Conservation (phyloP, 2,888 invertebrate species). For the Diploptera punctata region DNA sequence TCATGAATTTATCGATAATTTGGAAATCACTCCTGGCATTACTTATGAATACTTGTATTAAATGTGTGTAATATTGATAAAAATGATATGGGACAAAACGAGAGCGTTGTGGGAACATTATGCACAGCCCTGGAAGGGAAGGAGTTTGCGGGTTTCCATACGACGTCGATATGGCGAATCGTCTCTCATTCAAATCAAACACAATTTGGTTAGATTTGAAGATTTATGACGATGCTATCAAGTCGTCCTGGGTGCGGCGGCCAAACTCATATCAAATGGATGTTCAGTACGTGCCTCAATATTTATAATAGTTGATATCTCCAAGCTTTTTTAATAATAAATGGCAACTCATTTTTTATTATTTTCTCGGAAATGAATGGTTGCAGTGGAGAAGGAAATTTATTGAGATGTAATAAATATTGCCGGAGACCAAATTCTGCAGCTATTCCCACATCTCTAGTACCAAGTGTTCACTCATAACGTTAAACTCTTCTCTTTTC, state of each 20-base stretch:
- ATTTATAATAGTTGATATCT: slow-evolving; percentile 24
- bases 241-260: not conserved
- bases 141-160: too few species aligned
- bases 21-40: too few species aligned
- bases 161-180: too few species aligned
- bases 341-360: slow-evolving; percentile 29
- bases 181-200: slow-evolving; percentile 23
- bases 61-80: too few species aligned
- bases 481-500: not conserved
- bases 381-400: slow-evolving; percentile 3
- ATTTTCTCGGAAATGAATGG: slow-evolving; percentile 6
- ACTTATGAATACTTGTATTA: too few species aligned
- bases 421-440: not conserved
- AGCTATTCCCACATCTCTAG: too few species aligned
- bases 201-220: slow-evolving; percentile 15
- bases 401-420: slow-evolving; percentile 27
- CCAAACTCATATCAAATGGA: slow-evolving; percentile 12
- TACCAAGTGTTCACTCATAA: not conserved
- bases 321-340: slow-evolving; percentile 25
- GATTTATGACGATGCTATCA: slow-evolving; percentile 24
- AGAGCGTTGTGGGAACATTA: too few species aligned
- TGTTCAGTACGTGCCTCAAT: slow-evolving; percentile 8
- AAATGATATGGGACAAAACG: too few species aligned
- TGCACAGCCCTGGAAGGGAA: too few species aligned
- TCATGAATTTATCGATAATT: too few species aligned